phyloP scores from a whole-genome alignment of 2,797 vertebrate species.

The Gymnodraco acuticeps region DNA sequence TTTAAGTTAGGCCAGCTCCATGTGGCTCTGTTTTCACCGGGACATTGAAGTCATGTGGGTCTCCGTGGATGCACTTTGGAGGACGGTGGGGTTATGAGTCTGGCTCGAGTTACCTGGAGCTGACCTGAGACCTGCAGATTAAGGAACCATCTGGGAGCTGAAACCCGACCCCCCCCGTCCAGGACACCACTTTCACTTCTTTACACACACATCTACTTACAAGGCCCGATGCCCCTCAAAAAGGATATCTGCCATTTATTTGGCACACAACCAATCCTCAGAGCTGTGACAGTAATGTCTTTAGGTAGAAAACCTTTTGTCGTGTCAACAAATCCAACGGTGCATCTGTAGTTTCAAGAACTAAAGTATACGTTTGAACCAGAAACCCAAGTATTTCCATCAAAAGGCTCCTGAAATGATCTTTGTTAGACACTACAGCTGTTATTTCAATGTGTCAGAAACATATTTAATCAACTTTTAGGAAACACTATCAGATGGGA shows the following conservation, averaged over 20 bases:
- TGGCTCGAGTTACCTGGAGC: constrained; percentile 82
- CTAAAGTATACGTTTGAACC: background rate
- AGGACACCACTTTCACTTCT: constrained; percentile 58
- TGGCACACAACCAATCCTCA: background rate
- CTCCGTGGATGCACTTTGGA: constrained; percentile 69
- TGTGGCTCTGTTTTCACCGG: constrained; percentile 59
- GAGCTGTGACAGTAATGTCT: background rate
- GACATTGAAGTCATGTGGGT: constrained; percentile 74
- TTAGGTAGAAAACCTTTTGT: background rate
- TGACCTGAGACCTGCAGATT: constrained; percentile 83
- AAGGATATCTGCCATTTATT: too few relatives aligned
- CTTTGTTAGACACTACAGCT: background rate
- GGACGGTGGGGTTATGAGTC: constrained; percentile 77
- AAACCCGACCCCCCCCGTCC: constrained; percentile 76
- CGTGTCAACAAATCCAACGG: too few relatives aligned
- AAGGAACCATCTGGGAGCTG: constrained; percentile 84
- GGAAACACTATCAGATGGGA: too few relatives aligned
- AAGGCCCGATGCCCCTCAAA: too few relatives aligned
- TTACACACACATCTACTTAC: constrained; percentile 32
- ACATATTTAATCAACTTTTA: background rate
- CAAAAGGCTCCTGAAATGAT: background rate
- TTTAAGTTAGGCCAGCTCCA: constrained; percentile 60
- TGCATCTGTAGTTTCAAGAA: background rate
- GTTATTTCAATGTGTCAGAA: background rate
- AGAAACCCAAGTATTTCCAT: background rate